Conservation (phyloP, 1,140 invertebrate genomes). For the Sarcophaga bullata region DNA sequence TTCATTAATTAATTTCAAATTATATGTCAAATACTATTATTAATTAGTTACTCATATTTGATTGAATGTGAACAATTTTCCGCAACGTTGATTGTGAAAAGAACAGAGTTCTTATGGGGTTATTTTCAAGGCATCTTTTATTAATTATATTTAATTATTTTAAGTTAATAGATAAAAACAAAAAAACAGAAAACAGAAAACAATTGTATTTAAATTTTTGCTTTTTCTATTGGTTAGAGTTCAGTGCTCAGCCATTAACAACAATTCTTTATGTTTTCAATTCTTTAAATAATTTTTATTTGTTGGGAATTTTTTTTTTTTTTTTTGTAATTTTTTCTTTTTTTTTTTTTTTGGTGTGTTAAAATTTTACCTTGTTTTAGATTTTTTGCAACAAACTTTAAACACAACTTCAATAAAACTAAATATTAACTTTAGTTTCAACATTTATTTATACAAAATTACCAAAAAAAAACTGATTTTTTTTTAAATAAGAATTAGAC, state of each 20-base stretch:
- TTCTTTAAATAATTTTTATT: neutral
- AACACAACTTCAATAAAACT: constrained; percentile 32
- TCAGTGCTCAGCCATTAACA: neutral
- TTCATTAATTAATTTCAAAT: neutral
- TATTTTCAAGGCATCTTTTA: neutral
- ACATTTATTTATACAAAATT: constrained; percentile 36
- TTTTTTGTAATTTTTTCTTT: neutral
- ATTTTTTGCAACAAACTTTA: constrained; percentile 7
- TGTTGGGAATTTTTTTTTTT: neutral
- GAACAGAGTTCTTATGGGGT: neutral
- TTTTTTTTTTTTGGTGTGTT: neutral
- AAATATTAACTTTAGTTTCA: constrained; percentile 16
- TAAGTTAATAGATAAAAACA: neutral
- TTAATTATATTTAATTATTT: neutral
- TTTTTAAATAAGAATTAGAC: neutral
- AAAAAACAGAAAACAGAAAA: neutral
- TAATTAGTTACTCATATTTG: neutral
- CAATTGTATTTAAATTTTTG: neutral
- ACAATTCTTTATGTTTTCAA: neutral
- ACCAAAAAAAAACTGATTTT: neutral
- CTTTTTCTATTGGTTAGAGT: neutral
- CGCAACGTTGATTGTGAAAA: neutral
- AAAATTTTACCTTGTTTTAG: constrained; percentile 2
- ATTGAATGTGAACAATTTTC: neutral
- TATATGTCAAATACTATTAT: neutral